Conservation (phyloP, 37 sponge, comb jelly and placozoan genomes). For the Ianthella basta region DNA sequence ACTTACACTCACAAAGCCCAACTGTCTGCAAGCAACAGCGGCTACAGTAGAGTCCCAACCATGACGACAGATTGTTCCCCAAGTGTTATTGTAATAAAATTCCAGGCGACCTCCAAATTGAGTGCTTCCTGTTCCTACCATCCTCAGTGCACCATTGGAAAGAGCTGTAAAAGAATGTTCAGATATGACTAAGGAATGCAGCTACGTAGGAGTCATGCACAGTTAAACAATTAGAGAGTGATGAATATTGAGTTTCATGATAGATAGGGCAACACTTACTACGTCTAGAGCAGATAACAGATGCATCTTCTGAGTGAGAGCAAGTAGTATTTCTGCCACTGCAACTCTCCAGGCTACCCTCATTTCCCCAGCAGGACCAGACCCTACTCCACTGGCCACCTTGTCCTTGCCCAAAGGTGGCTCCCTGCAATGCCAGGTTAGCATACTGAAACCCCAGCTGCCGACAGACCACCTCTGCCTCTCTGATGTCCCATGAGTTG, state of each 20-base stretch:
- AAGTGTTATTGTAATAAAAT: neutral
- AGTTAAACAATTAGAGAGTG: too few species aligned
- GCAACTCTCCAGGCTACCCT: neutral
- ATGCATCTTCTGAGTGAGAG: neutral
- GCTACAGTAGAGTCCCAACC: neutral
- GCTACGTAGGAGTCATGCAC: neutral
- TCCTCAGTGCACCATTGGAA: neutral
- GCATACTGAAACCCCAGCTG: conserved; percentile 7
- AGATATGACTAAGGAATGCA: neutral
- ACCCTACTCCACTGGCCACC: neutral
- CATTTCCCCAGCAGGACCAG: neutral
- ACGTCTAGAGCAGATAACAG: conserved; percentile 15
- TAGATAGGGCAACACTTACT: too few species aligned
- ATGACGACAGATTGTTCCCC: conserved; percentile 34
- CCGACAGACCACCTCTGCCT: conserved; percentile 11
- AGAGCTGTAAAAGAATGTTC: neutral
- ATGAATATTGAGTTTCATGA: too few species aligned
- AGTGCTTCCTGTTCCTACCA: neutral
- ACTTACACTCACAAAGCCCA: neutral
- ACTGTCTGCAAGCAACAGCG: conserved; percentile 25
- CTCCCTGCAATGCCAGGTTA: neutral
- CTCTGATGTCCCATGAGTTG: neutral
- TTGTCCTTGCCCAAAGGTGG: neutral
- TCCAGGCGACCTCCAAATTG: conserved; percentile 8
- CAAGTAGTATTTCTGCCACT: too few species aligned